Evolutionary conservation across 2,797 vertebrate species (phyloP).

Genomic region (Sebastolobus altivelis): DNA sequence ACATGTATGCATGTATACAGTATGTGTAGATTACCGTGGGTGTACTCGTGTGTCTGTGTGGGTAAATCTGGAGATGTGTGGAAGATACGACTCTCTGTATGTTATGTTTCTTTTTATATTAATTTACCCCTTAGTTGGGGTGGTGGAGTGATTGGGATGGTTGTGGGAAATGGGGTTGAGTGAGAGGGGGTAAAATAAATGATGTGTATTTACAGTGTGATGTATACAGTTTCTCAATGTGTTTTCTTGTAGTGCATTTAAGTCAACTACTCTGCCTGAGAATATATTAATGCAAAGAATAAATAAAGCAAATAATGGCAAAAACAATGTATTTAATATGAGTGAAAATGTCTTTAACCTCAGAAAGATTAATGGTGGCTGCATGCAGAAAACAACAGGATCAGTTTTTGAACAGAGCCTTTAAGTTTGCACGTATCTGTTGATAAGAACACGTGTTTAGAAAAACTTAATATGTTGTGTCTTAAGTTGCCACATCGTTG

Average conservation of each 20-base stretch:
- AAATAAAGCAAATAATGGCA: not conserved
- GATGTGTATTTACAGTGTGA: not conserved
- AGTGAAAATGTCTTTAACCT: not conserved
- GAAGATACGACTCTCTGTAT: not conserved
- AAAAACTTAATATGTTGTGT: not conserved
- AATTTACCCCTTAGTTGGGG: not conserved
- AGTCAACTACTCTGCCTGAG: not conserved
- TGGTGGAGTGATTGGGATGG: not conserved
- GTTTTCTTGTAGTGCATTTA: not conserved
- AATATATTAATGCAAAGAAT: not conserved
- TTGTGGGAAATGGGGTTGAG: not conserved
- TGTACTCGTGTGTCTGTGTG: not conserved
- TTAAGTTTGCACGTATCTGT: not conserved
- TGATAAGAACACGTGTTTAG: not conserved
- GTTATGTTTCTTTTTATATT: not conserved
- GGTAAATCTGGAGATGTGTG: not conserved
- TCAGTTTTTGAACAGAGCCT: not conserved
- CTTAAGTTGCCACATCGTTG: slow-evolving; percentile 51
- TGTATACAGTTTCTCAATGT: not conserved
- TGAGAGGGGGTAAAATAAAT: slow-evolving; percentile 8
- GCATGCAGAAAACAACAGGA: not conserved
- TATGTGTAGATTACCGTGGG: not conserved
- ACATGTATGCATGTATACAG: not conserved
- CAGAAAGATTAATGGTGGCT: not conserved
- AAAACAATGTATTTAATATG: not conserved